Base-by-base conservation (phyloP, 1,140 invertebrate genomes). In the Dendrolimus kikuchii region DNA sequence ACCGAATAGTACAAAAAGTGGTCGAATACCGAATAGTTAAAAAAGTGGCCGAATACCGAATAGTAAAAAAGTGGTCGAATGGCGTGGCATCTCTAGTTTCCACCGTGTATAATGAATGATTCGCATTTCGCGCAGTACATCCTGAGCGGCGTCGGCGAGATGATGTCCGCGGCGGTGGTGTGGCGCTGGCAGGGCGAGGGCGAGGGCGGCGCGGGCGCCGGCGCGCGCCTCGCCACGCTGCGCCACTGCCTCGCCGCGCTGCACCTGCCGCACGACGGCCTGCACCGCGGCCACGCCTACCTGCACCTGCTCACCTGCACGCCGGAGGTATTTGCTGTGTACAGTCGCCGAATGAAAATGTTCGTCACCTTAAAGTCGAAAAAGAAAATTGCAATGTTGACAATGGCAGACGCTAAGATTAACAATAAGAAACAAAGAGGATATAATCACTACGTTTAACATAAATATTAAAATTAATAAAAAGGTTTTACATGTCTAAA, bases 271-370 rank as follows among this genome's bases (percentile, higher is more conserved):
- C 77, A 80, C 62, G 69, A 68, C 49, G 84, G 84, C 0, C 64
- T 87, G 60, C 79, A 81, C 56, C 67, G 95, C 77, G 96, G 96
- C 0, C 89, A 95, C 60, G 92, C 94, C 65, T 98, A 97, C 86
- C 96, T 95, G 77, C 95, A 98, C 71, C 87, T 98, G 45, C 92
- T 98, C 51, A 94, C 95, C 66, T 90, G 93, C 60, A 91, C 92
- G 41, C 94, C 94, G 2, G 95, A 97, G 76, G 95, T 94, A 81
- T 57, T 54, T 37, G 23, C 23, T 3, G 23, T 3, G 23, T 3
- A 23, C 23, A 23, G 23, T 3, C 23, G 3, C 23, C 23, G n/a
- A n/a, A n/a, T n/a, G n/a, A n/a, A n/a, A n/a, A n/a, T n/a, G n/a
- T n/a, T n/a, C n/a, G n/a, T n/a, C n/a, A n/a, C n/a, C n/a, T n/a